Percentiles rank a stretch among this genome's conserved stretches.
Evolutionary conservation across 2,113 vertebrate species (phyloP).

Genomic region (Pelodiscus sinensis): DNA sequence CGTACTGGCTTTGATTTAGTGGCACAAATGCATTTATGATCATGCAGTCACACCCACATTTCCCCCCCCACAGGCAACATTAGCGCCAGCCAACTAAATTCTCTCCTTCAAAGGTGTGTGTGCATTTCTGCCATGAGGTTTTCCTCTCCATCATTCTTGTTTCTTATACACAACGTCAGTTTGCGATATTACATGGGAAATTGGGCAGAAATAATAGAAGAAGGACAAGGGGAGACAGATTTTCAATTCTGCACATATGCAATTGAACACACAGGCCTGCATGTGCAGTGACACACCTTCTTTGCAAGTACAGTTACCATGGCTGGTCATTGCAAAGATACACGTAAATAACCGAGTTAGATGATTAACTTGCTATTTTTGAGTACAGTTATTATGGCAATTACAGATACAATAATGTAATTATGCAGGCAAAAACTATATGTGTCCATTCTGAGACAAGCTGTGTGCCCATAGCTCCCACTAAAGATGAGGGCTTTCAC

Average conservation of each 20-base stretch:
- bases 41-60: background rate
- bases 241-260: accelerated
- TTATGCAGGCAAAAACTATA: background rate
- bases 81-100: background rate
- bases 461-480: background rate
- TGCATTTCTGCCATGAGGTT: background rate
- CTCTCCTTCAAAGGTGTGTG: background rate
- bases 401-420: accelerated
- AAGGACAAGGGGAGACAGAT: background rate
- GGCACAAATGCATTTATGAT: background rate
- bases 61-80: background rate
- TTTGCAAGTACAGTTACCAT: accelerated
- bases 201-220: background rate
- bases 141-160: background rate
- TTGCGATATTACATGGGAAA: background rate
- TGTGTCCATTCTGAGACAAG: background rate
- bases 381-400: background rate
- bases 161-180: background rate
- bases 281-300: accelerated
- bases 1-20: background rate
- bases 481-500: background rate
- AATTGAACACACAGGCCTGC: accelerated
- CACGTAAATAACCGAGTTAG: background rate
- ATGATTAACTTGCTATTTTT: background rate
- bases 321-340: background rate